A percentile compares a stretch with the other conserved stretches of the same genome.
These are phyloP conservation scores for Daubentonia madagascariensis DNA, from an alignment of 2,113 vertebrate genomes.

Conservation along the genomic window DNA sequence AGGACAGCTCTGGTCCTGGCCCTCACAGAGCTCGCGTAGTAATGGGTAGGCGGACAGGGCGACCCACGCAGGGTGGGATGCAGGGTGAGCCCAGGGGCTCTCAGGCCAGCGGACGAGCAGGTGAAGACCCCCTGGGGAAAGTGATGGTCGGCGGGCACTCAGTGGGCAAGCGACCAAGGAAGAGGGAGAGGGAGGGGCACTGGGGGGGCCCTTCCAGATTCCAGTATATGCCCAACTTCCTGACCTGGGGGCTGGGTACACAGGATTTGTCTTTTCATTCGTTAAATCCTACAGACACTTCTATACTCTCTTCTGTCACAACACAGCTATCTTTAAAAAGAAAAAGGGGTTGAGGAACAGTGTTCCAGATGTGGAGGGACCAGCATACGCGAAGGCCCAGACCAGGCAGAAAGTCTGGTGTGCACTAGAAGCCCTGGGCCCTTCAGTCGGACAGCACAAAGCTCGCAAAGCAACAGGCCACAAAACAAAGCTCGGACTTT, in stretches of 20 bases:
- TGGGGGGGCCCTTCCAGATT: background rate
- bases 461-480: accelerated
- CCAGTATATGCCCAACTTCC: background rate
- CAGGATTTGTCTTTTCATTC: background rate
- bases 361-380: accelerated
- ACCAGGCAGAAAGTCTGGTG: background rate
- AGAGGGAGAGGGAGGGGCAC: background rate
- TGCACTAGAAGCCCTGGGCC: background rate
- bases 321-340: background rate
- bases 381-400: background rate
- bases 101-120: background rate
- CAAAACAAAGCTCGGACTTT: no score
- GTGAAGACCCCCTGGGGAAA: background rate
- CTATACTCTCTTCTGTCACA: background rate
- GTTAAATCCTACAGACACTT: background rate
- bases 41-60: no score
- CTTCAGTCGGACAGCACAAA: no score
- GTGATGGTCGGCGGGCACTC: background rate
- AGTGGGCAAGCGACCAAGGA: background rate
- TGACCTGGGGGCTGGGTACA: no score
- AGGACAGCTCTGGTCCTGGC: background rate
- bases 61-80: background rate
- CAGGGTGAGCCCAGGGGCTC: background rate
- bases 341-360: background rate
- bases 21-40: background rate